These are phyloP conservation scores for Telmatochromis sp. DNA, from an alignment of 2,113 vertebrate genomes.

Conservation along the genomic window DNA sequence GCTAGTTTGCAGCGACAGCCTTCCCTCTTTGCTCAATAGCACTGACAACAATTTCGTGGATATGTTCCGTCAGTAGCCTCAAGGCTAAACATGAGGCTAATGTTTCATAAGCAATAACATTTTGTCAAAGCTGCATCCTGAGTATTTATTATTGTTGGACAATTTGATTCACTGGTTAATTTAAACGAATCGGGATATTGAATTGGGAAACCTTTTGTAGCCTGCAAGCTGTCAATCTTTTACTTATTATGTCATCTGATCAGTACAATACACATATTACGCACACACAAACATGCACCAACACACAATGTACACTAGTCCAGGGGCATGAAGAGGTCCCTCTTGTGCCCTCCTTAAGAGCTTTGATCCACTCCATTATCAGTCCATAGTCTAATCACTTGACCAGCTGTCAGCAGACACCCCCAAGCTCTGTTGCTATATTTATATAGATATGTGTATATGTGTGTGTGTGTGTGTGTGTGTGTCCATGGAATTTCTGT, in stretches of 20 bases:
- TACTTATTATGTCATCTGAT: background rate
- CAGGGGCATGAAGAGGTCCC: slow-evolving; percentile 30
- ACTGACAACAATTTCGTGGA: background rate
- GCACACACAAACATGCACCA: background rate
- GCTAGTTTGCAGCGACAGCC: background rate
- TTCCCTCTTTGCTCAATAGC: background rate
- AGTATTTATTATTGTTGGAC: background rate
- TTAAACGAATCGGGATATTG: background rate
- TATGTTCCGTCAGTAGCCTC: background rate
- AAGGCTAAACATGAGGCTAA: background rate
- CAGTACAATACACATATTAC: background rate
- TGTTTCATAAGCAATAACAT: background rate
- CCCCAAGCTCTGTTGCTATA: background rate
- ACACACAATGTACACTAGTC: background rate
- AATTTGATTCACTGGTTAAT: background rate
- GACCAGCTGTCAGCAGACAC: slow-evolving; percentile 70
- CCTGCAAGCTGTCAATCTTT: background rate
- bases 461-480: accelerated
- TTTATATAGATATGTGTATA: background rate
- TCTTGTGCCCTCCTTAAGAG: slow-evolving; percentile 58
- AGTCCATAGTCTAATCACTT: slow-evolving; percentile 61
- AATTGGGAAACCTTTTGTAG: background rate
- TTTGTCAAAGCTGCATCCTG: background rate
- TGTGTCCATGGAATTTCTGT: background rate
- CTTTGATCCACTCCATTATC: slow-evolving; percentile 59